Conservation (phyloP, 2,113 vertebrate species). For the Psettodes erumei region DNA sequence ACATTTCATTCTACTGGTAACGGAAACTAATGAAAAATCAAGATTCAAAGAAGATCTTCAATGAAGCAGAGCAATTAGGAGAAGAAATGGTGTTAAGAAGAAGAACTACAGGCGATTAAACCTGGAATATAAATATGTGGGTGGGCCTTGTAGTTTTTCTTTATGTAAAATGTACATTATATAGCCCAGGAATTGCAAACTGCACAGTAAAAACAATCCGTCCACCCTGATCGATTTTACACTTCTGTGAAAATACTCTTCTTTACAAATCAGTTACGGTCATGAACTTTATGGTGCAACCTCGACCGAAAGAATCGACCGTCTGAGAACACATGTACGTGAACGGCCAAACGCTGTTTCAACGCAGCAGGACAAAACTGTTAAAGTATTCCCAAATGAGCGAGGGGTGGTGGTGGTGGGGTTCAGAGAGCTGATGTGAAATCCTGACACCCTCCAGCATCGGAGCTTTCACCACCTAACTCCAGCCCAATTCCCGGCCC, state of each 20-base stretch:
- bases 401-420: no score
- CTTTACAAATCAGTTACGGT: neutral
- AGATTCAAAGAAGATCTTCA: neutral
- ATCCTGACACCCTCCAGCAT: constrained; percentile 39
- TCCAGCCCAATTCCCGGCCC: constrained; percentile 39
- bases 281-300: neutral
- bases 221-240: no score
- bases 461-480: constrained; percentile 31
- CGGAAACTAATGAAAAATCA: no score
- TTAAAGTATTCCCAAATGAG: neutral
- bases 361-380: neutral
- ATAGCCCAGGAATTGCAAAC: neutral
- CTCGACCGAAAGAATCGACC: neutral
- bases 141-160: no score
- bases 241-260: no score
- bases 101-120: neutral
- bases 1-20: neutral
- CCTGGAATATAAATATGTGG: neutral
- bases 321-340: neutral
- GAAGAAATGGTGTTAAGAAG: neutral
- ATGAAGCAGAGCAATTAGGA: neutral
- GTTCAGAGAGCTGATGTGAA: constrained; percentile 21
- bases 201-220: no score
- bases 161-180: no score
- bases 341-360: neutral